Evolutionary conservation across 2,797 vertebrate species (phyloP), one percentile per base, ranked within the genome.

Genomic region (Sparidentex hasta): DNA sequence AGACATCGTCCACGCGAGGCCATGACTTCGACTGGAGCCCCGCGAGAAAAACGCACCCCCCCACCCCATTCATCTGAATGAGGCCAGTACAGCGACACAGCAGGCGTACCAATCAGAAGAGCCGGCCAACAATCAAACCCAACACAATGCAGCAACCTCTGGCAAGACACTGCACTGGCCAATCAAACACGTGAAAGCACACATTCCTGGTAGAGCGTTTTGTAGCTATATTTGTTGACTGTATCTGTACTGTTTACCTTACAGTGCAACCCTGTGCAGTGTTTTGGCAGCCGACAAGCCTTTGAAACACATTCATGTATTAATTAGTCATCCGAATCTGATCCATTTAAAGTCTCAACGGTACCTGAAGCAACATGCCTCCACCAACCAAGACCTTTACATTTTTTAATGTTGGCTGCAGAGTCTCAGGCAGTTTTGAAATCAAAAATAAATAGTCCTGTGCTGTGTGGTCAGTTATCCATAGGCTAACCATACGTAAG

Each of bases 51-150:
- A 50, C 18, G 12, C 20, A 68, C 25, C 17, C 6, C 54, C 5
- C 8, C 54, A n/a, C 5, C 18, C 44, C 21, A 44, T 62, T 63
- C 17, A 71, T 63, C 56, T 43, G 46, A 68, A 69, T 11, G 8
- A 23, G n/a, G 43, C 11, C n/a, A 25, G 8, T 12, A 9, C 13
- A n/a, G 59, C 11, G 0, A 5, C 5, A 12, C 54, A 56, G 63
- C 4, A 0, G 12, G 18, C 48, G 4, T 7, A 38, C 46, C 11
- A 16, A 21, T 18, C 7, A 16, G 59, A 21, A 29, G 4, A 2
- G 23, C 7, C 23, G 5, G 38, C 38, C 25, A 4, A 48, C 18
- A 64, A 50, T 46, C 9, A 29, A 29, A 25, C 54, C 16, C 12
- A 16, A 59, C 11, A 41, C 62, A 61, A 23, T 4, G 0, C 18